Base-by-base conservation (phyloP, 2,113 vertebrate species). In the Pygoscelis antarcticus region DNA sequence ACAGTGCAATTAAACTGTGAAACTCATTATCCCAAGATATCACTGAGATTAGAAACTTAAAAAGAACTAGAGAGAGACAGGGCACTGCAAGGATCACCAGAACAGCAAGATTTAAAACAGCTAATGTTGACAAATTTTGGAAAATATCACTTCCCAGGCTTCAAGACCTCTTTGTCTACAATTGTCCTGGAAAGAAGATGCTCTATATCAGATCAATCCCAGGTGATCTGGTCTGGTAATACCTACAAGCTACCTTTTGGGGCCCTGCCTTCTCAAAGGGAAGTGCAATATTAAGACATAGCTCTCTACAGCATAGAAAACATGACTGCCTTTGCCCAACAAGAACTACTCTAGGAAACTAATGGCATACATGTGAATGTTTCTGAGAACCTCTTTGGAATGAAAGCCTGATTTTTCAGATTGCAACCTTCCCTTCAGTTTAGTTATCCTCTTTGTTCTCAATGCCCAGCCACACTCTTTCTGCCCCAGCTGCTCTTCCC, bases 61-160 rank as follows among this genome's bases (percentile, higher is more conserved):
- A 70, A 87, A 91, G 52, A 89, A 52, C 34, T 12, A 32, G 20
- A 55, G 34, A 74, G 44, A 83, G 44, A 36, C 6, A n/a, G 26
- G 8, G 18, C 40, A 83, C 21, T 52, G 22, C 36, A 91, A 86
- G 13, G 26, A n/a, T 83, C 66, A 47, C 34, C 22, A 66, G 21
- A 83, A 71, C 8, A 61, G 14, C 13, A 70, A 47, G 27, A 75
- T n/a, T 70, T 76, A 52, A 36, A 83, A 21, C 26, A 47, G n/a
- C 0, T 0, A 57, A 42, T 9, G 5, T 60, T 65, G 26, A 16
- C 22, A 57, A 49, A 30, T 36, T 51, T 16, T 5, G 13, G 10
- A 61, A 86, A 78, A 83, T 30, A 42, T 8, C 20, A 58, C 10
- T 44, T 85, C 60, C 18, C n/a, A 69, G 12, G 23, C 19, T 87